These are phyloP conservation scores for Ceyx erithaca DNA, from an alignment of 2,797 vertebrate species.

Conservation along the genomic window DNA sequence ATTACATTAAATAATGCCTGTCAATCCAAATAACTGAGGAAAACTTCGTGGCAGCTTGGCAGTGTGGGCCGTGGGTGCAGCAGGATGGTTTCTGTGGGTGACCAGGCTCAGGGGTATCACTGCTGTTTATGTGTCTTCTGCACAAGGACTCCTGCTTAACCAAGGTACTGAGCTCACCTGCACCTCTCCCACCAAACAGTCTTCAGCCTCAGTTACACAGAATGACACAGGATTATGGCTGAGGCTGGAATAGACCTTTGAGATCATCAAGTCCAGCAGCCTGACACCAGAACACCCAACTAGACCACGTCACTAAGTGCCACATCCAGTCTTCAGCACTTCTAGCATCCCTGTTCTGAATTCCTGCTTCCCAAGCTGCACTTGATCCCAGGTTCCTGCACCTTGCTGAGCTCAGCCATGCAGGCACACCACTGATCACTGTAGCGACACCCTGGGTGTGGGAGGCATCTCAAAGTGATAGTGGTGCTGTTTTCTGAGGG, in stretches of 20 bases:
- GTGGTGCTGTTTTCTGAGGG: accelerated
- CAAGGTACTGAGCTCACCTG: not conserved
- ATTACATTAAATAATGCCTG: not conserved
- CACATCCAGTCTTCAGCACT: too few relatives aligned
- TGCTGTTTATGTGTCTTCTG: too few relatives aligned
- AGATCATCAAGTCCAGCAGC: too few relatives aligned
- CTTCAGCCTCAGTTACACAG: not conserved
- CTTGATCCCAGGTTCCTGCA: not conserved
- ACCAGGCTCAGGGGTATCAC: not conserved
- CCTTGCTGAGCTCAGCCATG: not conserved
- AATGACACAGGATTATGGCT: too few relatives aligned
- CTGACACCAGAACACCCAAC: too few relatives aligned
- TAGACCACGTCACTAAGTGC: too few relatives aligned
- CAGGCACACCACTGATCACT: accelerated
- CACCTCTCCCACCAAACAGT: accelerated
- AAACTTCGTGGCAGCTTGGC: not conserved
- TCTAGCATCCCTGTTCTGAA: not conserved
- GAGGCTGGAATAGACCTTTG: too few relatives aligned
- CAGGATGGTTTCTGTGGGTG: not conserved
- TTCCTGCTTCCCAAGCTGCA: not conserved
- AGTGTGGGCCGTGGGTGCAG: not conserved
- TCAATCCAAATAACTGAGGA: not conserved
- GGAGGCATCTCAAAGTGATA: not conserved
- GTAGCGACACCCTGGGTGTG: accelerated
- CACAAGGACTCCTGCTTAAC: not conserved